Conservation (phyloP, 1,140 invertebrate species). For the Halesus radiatus region DNA sequence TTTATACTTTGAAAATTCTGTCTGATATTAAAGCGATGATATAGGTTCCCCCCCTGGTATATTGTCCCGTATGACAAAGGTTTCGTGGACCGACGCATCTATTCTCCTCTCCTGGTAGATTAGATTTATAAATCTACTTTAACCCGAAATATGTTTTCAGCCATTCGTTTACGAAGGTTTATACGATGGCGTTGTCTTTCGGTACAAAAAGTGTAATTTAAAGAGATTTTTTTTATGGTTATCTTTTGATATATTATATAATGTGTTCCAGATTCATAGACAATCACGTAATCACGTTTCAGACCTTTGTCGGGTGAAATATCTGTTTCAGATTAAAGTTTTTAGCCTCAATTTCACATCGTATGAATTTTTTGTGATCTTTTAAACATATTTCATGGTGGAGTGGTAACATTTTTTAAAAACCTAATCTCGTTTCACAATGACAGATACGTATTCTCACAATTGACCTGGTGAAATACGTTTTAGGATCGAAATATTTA, state of each 20-base stretch:
- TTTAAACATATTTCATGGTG: too few species aligned
- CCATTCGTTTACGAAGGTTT: slow-evolving; percentile 3
- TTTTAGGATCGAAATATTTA: too few species aligned
- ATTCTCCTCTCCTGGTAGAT: slow-evolving; percentile 21
- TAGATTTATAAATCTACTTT: slow-evolving; percentile 32
- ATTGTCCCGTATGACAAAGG: slow-evolving; percentile 20
- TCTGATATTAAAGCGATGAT: slow-evolving; percentile 20
- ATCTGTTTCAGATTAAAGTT: too few species aligned
- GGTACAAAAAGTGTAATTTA: not conserved
- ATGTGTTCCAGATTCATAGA: too few species aligned
- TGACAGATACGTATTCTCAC: too few species aligned
- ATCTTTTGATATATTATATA: not conserved
- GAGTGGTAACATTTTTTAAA: too few species aligned
- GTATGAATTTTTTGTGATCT: too few species aligned
- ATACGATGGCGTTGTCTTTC: not conserved
- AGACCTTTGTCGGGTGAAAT: too few species aligned
- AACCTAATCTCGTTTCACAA: too few species aligned
- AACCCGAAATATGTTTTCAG: slow-evolving; percentile 1
- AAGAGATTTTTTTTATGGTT: not conserved
- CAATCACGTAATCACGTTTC: too few species aligned
- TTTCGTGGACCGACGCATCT: slow-evolving; percentile 13
- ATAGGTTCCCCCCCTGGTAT: not conserved
- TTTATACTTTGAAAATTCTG: slow-evolving; percentile 17
- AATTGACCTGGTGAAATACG: too few species aligned
- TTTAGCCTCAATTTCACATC: too few species aligned